Evolutionary conservation across 2,888 invertebrate species (phyloP).

Genomic region (Pyrochroa serraticornis): DNA sequence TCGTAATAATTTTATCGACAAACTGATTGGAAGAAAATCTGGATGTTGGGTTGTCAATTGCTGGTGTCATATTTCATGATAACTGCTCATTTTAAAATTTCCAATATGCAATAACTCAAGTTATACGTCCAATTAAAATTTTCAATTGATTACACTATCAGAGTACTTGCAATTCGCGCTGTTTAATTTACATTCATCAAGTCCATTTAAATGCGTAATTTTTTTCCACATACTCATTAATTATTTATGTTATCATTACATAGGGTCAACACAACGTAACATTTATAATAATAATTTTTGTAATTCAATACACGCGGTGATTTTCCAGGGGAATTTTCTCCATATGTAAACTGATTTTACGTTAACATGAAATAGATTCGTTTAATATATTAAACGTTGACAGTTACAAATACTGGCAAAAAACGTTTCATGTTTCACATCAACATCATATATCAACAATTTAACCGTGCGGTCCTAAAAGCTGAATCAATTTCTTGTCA

Average conservation of each 20-base stretch:
- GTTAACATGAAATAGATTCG: constrained; percentile 1
- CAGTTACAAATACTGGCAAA: constrained; percentile 23
- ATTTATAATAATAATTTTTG: not conserved
- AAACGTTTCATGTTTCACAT: constrained; percentile 12
- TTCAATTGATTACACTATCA: constrained; percentile 4
- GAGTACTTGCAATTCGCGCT: constrained; percentile 1
- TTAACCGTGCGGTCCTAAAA: constrained; percentile 12
- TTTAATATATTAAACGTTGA: constrained; percentile 15
- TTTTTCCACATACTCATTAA: too few species aligned
- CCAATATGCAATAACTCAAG: constrained; percentile 3
- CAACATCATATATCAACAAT: constrained; percentile 25
- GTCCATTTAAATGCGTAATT: not conserved
- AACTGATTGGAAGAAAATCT: too few species aligned
- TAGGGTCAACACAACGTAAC: too few species aligned
- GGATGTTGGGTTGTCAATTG: too few species aligned
- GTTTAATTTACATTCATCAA: constrained; percentile 2
- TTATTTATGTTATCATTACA: too few species aligned
- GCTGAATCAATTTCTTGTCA: constrained; percentile 24
- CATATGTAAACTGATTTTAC: too few species aligned
- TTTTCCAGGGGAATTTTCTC: not conserved
- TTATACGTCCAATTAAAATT: constrained; percentile 10
- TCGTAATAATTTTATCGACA: too few species aligned
- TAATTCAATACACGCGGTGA: not conserved
- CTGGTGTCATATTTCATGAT: too few species aligned
- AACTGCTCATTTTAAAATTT: constrained; percentile 8